Evolutionary conservation across 92 coral and sea anemone genomes (phyloP), one percentile per base, ranked within the genome.

Genomic region (Plumapathes pennacea): DNA sequence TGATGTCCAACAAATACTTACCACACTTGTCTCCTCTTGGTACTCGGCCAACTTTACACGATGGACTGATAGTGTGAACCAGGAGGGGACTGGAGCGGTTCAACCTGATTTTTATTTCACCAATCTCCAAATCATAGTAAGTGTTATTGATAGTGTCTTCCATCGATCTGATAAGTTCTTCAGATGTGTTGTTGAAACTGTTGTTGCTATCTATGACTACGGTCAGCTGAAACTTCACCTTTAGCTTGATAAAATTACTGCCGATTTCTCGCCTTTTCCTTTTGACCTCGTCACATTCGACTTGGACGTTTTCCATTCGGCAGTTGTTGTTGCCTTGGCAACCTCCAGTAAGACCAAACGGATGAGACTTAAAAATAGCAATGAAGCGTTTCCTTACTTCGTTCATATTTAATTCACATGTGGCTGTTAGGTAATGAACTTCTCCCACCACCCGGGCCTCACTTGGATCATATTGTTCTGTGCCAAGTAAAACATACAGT

Each of bases 21-120:
- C 87, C 87, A 58, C 87, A 81, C 5, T 14, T 36, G 12, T 51
- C 31, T 18, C 71, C 81, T 13, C 43, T 67, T 23, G 33, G 72
- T 1, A 81, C 82, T 66, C 66, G 71, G n/a, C 82, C 87, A 10
- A 51, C 38, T 37, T 3, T 47, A 39, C 87, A 81, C 3, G 28
- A 15, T 5, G 67, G 20, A 22, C 75, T 19, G 8, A 38, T 58
- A 7, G 32, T 33, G 14, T 40, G 42, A 29, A 81, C 30, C 12
- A 54, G 43, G 10, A 65, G 50, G 4, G 82, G 38, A 23, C 47
- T 67, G 25, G 60, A 46, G 4, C 50, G 32, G 31, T 71, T 66
- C 5, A 31, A 34, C 12, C 11, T 25, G 23, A 81, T 41, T 1
- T 56, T 46, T 9, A 57, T 49, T 24, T 77, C 82, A 60, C 50